Conservation (phyloP, 2,113 vertebrate species). For the Actinemys pallida region DNA sequence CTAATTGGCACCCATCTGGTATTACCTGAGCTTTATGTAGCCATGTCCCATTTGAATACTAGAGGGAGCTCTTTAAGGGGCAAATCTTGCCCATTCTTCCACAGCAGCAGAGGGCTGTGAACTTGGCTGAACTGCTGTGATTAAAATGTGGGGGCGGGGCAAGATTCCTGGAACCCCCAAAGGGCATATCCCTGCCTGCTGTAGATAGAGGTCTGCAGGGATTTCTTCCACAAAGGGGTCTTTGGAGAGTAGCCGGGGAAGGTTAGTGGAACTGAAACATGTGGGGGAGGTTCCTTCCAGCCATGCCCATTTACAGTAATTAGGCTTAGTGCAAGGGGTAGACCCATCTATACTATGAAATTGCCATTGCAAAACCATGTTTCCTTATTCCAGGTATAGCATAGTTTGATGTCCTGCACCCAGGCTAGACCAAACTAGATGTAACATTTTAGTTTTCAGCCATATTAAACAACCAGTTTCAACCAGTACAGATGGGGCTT, state of each 20-base stretch:
- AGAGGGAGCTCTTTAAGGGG: background rate
- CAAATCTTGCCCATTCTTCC: background rate
- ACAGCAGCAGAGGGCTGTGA: background rate
- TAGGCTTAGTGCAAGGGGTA: background rate
- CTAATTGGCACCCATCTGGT: background rate
- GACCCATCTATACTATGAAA: background rate
- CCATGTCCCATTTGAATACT: background rate
- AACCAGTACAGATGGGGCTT: background rate
- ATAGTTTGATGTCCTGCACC: background rate
- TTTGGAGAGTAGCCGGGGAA: background rate
- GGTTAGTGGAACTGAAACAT: background rate
- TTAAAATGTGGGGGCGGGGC: background rate
- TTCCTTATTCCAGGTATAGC: background rate
- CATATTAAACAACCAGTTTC: background rate
- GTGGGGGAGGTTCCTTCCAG: background rate
- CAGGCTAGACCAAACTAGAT: background rate
- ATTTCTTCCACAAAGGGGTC: background rate
- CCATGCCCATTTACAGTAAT: background rate
- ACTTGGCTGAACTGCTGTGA: background rate
- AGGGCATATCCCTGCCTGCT: background rate
- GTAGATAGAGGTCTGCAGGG: background rate
- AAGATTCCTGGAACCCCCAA: background rate
- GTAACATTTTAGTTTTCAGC: background rate
- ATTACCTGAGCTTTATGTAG: background rate
- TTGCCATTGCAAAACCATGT: background rate